Evolutionary conservation across 2,113 vertebrate species (phyloP).

Genomic region (Mustela nigripes): DNA sequence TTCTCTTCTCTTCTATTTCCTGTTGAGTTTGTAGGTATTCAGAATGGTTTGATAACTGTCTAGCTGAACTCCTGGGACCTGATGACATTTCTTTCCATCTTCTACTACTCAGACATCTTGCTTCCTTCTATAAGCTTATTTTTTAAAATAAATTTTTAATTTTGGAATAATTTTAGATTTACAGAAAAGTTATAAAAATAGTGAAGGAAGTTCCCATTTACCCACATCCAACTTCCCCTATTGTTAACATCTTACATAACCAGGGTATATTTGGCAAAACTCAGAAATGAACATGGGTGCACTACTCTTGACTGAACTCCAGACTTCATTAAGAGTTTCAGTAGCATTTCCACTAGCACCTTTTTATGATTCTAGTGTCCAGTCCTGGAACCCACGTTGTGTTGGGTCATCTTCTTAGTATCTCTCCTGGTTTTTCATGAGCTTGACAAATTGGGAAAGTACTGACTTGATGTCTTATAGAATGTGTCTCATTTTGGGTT

Average conservation of each 20-base stretch:
- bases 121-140: not conserved
- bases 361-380: not conserved
- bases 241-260: not conserved
- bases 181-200: not conserved
- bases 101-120: no score
- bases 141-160: not conserved
- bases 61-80: no score
- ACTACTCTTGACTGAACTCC: not conserved
- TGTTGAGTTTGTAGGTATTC: no score
- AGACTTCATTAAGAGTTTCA: not conserved
- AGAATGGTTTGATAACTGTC: no score
- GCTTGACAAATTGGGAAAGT: not conserved
- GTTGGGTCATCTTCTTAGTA: not conserved
- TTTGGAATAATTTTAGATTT: constrained; percentile 10
- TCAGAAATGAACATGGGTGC: not conserved
- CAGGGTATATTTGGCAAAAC: not conserved
- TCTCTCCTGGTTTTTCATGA: not conserved
- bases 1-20: no score
- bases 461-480: not conserved
- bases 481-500: not conserved
- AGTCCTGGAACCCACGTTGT: not conserved
- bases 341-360: not conserved
- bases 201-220: not conserved
- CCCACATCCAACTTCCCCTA: not conserved
- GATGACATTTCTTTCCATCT: no score